A percentile compares a stretch with the other conserved stretches of the same genome.
Conservation (phyloP, 2,797 vertebrate species). For the Enteromius anoplus region DNA sequence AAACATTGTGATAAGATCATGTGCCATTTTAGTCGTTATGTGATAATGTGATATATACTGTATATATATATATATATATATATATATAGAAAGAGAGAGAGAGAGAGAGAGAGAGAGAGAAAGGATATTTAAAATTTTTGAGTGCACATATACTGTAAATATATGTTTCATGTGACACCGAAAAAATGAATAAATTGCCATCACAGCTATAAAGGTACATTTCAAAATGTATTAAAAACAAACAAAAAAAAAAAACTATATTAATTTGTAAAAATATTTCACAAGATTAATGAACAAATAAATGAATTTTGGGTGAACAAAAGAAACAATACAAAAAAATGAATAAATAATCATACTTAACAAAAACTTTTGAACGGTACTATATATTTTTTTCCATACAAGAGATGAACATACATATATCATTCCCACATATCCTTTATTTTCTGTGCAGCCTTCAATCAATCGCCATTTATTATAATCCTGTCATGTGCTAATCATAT, state of each 20-base stretch:
- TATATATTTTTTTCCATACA: background rate
- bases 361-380: background rate
- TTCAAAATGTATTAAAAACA: background rate
- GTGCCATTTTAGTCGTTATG: background rate
- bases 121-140: background rate
- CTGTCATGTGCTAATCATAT: background rate
- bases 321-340: background rate
- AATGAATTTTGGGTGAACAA: background rate
- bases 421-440: background rate
- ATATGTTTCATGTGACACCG: background rate
- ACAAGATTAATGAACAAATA: background rate
- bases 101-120: background rate
- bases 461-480: background rate
- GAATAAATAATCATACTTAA: background rate
- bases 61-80: no score
- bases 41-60: background rate
- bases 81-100: no score
- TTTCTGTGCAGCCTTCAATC: background rate
- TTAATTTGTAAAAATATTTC: background rate
- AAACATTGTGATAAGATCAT: background rate
- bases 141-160: background rate
- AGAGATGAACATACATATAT: background rate
- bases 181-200: background rate
- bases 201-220: background rate
- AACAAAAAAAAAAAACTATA: background rate